A percentile compares a stretch with the other conserved stretches of the same genome.
These are phyloP conservation scores for Notodonta dromedarius DNA, from an alignment of 2,888 invertebrate species.

Conservation along the genomic window DNA sequence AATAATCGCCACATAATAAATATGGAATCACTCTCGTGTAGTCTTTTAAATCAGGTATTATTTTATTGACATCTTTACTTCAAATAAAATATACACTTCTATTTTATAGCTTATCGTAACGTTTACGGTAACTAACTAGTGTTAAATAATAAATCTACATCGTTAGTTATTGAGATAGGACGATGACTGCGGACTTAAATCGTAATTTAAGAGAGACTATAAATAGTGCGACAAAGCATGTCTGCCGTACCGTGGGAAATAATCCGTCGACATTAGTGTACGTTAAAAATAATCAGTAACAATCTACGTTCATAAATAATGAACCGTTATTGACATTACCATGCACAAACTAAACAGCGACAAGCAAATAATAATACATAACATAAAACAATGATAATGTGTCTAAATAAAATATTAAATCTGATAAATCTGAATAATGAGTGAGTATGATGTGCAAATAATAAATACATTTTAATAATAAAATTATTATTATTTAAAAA, in stretches of 20 bases:
- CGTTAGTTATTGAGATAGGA: no score
- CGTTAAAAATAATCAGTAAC: constrained; percentile 11
- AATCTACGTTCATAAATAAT: constrained; percentile 20
- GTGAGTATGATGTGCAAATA: constrained; percentile 75
- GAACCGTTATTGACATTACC: constrained; percentile 35
- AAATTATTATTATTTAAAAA: constrained; percentile 9
- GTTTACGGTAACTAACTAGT: no score
- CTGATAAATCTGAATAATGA: constrained; percentile 45
- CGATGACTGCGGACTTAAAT: no score
- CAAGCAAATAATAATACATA: constrained; percentile 59
- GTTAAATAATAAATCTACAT: no score
- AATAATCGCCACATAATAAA: no score
- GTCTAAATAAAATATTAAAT: constrained; percentile 38
- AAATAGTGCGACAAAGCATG: neutral
- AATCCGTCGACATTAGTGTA: constrained; percentile 14
- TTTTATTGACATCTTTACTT: no score
- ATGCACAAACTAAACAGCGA: constrained; percentile 64
- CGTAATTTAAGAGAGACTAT: neutral
- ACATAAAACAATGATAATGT: constrained; percentile 43
- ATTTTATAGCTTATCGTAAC: no score
- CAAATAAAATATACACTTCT: no score
- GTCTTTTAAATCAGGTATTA: no score
- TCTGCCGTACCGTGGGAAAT: neutral
- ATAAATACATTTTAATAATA: constrained; percentile 37
- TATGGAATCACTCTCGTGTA: no score